phyloP scores from a whole-genome alignment of 2,888 invertebrate genomes.

The Byasa hedistus region DNA sequence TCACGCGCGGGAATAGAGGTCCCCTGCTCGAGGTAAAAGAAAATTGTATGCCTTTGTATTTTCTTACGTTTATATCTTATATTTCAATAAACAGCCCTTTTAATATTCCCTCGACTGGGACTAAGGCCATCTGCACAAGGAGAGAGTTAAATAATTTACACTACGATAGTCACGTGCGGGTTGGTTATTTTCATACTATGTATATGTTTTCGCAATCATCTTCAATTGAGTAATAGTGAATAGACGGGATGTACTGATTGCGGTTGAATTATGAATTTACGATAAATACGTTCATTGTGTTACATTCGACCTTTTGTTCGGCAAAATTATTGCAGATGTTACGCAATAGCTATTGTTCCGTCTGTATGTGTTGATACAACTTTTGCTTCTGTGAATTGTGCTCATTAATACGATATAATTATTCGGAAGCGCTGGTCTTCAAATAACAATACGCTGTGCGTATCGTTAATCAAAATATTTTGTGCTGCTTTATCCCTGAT shows the following conservation, averaged over 20 bases:
- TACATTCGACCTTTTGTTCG: conserved; percentile 62
- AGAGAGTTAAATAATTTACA: too few relatives aligned
- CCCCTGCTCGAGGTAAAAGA: neutral
- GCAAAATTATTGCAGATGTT: conserved; percentile 57
- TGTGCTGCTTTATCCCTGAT: conserved; percentile 1
- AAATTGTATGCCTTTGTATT: neutral
- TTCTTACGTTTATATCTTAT: neutral
- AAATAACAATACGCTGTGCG: conserved; percentile 20
- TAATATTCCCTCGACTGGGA: too few relatives aligned
- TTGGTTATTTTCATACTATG: too few relatives aligned
- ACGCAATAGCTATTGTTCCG: conserved; percentile 48
- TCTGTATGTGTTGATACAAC: conserved; percentile 41
- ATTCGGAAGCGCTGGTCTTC: conserved; percentile 35
- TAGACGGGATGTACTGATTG: conserved; percentile 55
- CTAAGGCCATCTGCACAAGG: too few relatives aligned
- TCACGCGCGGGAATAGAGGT: neutral
- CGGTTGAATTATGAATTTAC: conserved; percentile 52
- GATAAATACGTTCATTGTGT: conserved; percentile 60
- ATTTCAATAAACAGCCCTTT: neutral
- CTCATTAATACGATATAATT: conserved; percentile 37
- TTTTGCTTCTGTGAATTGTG: conserved; percentile 36
- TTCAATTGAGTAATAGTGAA: conserved; percentile 54
- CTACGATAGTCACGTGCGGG: too few relatives aligned
- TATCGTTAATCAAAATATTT: neutral
- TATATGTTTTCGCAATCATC: conserved; percentile 41